These are phyloP conservation scores for Drosophila yooni DNA, from an alignment of 2,888 invertebrate genomes.

Conservation along the genomic window DNA sequence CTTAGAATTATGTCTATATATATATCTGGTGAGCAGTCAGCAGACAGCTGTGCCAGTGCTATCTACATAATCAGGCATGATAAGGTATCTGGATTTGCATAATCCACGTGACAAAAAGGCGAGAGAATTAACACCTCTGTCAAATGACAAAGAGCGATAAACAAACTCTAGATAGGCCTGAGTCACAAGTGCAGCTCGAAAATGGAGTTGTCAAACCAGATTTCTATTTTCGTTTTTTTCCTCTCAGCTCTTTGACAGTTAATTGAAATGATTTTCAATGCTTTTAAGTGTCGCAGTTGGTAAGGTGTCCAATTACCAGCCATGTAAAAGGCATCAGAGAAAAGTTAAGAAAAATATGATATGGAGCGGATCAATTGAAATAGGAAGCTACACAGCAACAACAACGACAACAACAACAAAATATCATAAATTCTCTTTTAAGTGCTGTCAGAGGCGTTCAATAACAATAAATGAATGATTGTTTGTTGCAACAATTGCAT, in stretches of 20 bases:
- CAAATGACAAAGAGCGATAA: slow-evolving; percentile 16
- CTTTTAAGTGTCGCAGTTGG: slow-evolving; percentile 44
- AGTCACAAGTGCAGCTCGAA: slow-evolving; percentile 11
- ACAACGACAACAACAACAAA: background rate
- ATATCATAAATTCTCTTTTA: slow-evolving; percentile 4
- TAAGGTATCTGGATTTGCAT: slow-evolving; percentile 49
- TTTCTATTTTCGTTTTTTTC: slow-evolving; percentile 5
- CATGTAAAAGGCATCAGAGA: slow-evolving; percentile 59
- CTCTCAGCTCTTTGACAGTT: slow-evolving; percentile 21
- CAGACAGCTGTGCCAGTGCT: slow-evolving; percentile 13
- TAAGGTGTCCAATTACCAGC: slow-evolving; percentile 67
- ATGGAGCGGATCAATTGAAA: slow-evolving; percentile 48
- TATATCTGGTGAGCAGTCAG: slow-evolving; percentile 4
- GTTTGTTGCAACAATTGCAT: slow-evolving; percentile 32
- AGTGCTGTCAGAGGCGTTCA: slow-evolving; percentile 41
- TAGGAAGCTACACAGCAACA: slow-evolving; percentile 21
- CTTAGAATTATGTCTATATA: slow-evolving; percentile 32
- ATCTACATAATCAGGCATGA: slow-evolving; percentile 44
- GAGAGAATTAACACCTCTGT: slow-evolving; percentile 43
- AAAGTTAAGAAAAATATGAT: slow-evolving; percentile 19
- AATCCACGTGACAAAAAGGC: slow-evolving; percentile 43
- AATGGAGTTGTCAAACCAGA: slow-evolving; percentile 44
- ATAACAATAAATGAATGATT: slow-evolving; percentile 30
- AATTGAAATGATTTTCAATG: slow-evolving; percentile 33
- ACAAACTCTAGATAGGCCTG: background rate